Evolutionary conservation across 2,888 invertebrate genomes (phyloP), one percentile per base, ranked within the genome.

Genomic region (Periphyllus acericola): DNA sequence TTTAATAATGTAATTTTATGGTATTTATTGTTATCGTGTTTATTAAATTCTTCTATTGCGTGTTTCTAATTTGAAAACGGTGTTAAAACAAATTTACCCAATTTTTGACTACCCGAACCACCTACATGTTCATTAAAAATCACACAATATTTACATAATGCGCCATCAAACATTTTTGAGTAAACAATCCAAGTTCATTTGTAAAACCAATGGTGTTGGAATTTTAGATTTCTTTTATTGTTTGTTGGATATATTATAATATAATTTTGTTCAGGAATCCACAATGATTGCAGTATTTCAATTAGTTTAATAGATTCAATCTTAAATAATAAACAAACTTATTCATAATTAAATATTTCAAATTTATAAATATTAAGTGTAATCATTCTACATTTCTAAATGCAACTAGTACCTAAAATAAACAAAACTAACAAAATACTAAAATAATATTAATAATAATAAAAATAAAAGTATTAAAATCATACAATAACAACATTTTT

Each of bases 31-130:
- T n/a, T n/a, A n/a, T n/a, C 52, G 52, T 78, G 78, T 78, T 78
- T 78, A 52, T 78, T 78, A 78, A 78, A 78, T 52, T 52, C 46
- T 78, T 78, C 78, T 52, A 46, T 78, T 52, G 78, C 52, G 5
- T 78, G n/a, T 78, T 78, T 78, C 78, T 52, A 78, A 78, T 78
- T 78, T 52, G 78, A 52, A 52, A 78, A 78, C n/a, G 46, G 46
- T 6, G 46, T 46, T 76, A 52, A 76, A 76, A 76, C 76, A 76
- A 76, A 46, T 46, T 76, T 40, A 14, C 76, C 76, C 46, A 76
- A 52, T 29, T 40, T 40, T 76, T 76, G 76, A 29, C 46, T 76
- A 14, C 76, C 76, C 17, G 17, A n/a, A 46, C 76, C 76, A 46
- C 76, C 76, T 72, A 6, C 72, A 76, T 76, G 46, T 76, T 76